Base-by-base conservation (phyloP, 1,140 invertebrate species). In the Cylas formicarius region DNA sequence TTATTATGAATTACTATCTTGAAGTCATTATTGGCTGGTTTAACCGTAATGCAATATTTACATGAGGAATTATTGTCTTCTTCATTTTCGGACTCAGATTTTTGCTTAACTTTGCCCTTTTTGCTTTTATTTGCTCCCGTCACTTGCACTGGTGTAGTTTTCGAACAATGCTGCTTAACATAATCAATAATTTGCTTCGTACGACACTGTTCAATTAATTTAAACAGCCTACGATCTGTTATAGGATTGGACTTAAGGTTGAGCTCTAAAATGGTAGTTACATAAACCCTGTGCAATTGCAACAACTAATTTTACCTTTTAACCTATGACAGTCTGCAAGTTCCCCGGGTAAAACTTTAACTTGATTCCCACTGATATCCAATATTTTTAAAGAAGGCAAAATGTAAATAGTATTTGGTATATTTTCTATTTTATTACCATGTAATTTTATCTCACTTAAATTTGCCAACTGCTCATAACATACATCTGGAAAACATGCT, bases 141-240 rank as follows among this genome's bases (percentile, higher is more conserved):
- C 14, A 9, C 61, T 26, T 44, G 66, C 60, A 10, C 52, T 53
- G 63, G 73, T 3, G 67, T 56, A 45, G 14, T 53, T 57, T 65
- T 72, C 2, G 70, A 61, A 50, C 77, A 81, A 53, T 82, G 73
- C 43, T 75, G 73, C 23, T 74, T 67, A 1, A 85, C 66, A 54
- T 85, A 84, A 51, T 85, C 81, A 3, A 84, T 43, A 14, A 79
- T 58, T 63, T 83, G 80, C 58, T 84, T 84, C 2, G 73, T 74
- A 24, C 73, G 68, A 48, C 79, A 79, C 53, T 83, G 80, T 49
- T 82, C 76, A 0, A 84, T 76, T 7, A 88, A 56, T 58, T 87
- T 89, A 32, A 71, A 67, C 16, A 89, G 69, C 28, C 81, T 71
- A 50, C 82, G 77, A 58, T 89, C 86, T 10, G 68, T 62, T 3